phyloP scores from a whole-genome alignment of 2,113 vertebrate species.

The Dromaius novaehollandiae region DNA sequence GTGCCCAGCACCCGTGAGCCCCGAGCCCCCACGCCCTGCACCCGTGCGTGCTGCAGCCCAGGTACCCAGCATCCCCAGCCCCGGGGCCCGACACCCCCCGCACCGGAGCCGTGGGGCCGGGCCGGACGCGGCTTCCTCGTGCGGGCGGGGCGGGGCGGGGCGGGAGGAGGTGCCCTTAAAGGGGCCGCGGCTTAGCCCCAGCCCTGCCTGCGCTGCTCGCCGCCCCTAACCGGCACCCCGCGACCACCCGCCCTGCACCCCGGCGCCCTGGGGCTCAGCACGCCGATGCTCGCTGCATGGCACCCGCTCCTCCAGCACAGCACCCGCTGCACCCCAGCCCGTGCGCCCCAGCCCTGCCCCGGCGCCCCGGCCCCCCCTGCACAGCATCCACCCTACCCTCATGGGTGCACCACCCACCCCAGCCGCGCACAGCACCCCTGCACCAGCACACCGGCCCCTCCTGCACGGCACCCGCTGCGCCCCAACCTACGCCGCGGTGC shows the following conservation, averaged over 20 bases:
- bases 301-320: not conserved
- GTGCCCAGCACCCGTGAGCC: not conserved
- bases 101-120: not conserved
- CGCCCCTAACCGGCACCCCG: not conserved
- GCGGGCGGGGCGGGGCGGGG: not conserved
- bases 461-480: not conserved
- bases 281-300: not conserved
- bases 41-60: not conserved
- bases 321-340: not conserved
- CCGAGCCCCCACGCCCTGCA: not conserved
- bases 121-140: slow-evolving; percentile 3
- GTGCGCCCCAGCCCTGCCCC: too few relatives aligned
- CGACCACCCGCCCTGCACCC: not conserved
- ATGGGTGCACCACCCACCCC: too few relatives aligned
- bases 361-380: too few relatives aligned
- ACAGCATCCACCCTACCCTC: too few relatives aligned
- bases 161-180: not conserved
- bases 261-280: too few relatives aligned
- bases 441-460: not conserved
- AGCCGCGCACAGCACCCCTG: too few relatives aligned
- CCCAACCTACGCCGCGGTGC: not conserved
- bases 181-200: not conserved
- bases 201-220: too few relatives aligned
- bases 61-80: not conserved
- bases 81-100: too few relatives aligned